Conservation (phyloP, 2,797 vertebrate species). For the Poecilia picta region DNA sequence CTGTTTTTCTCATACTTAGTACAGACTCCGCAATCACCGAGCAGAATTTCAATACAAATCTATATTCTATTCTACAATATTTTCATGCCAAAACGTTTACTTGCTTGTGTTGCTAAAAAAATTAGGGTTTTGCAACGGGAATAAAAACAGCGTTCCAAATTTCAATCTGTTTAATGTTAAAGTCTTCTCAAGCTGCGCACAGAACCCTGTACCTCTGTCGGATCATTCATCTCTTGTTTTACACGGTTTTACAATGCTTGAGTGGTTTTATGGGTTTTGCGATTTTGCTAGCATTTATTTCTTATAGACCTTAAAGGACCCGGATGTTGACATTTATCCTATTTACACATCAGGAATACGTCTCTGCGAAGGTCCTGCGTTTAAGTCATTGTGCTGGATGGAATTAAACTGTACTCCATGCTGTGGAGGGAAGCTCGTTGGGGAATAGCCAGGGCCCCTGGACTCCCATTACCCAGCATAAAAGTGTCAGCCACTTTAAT, state of each 20-base stretch:
- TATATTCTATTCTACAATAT: constrained; percentile 12
- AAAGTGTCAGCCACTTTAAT: constrained; percentile 85
- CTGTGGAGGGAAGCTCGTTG: constrained; percentile 85
- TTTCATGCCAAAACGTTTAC: background rate
- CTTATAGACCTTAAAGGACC: constrained; percentile 84
- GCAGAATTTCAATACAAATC: constrained; percentile 44
- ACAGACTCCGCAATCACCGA: constrained; percentile 45
- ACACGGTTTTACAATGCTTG: constrained; percentile 41
- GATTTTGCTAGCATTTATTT: constrained; percentile 83
- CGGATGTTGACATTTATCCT: constrained; percentile 97
- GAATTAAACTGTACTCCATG: constrained; percentile 92
- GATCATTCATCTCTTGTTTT: constrained; percentile 11
- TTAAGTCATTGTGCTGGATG: constrained; percentile 93
- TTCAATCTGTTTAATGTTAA: constrained; percentile 25
- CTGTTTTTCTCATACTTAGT: constrained; percentile 45
- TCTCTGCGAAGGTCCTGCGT: constrained; percentile 92
- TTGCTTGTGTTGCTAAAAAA: background rate
- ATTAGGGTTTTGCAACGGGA: constrained; percentile 8
- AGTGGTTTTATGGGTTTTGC: constrained; percentile 61
- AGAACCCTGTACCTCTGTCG: background rate
- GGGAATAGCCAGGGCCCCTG: constrained; percentile 86
- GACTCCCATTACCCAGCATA: constrained; percentile 86
- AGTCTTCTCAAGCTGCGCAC: background rate
- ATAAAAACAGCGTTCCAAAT: constrained; percentile 3
- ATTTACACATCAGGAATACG: constrained; percentile 98